These are phyloP conservation scores for Smittia sp. DNA, from an alignment of 2,888 invertebrate species.

Conservation along the genomic window DNA sequence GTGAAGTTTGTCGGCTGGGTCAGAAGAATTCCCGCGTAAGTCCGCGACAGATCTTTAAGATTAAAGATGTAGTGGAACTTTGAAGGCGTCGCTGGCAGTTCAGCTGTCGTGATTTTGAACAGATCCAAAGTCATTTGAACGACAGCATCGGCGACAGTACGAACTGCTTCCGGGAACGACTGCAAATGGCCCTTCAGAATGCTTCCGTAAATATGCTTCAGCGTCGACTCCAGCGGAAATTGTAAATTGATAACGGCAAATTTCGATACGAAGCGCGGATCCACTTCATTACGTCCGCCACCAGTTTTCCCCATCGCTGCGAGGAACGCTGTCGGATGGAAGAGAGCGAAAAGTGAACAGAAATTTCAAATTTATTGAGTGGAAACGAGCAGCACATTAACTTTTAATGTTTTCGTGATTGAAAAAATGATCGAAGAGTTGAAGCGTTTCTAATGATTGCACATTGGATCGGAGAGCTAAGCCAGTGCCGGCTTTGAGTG, in stretches of 20 bases:
- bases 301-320: constrained; percentile 86
- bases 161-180: constrained; percentile 66
- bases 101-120: constrained; percentile 73
- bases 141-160: constrained; percentile 63
- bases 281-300: constrained; percentile 86
- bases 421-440: not conserved
- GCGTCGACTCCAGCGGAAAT: constrained; percentile 74
- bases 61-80: constrained; percentile 96
- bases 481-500: too few relatives aligned
- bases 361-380: constrained; percentile 15
- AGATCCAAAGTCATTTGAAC: constrained; percentile 77
- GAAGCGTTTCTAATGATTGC: constrained; percentile 4
- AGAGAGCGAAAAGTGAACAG: not conserved
- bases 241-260: constrained; percentile 84
- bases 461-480: too few relatives aligned
- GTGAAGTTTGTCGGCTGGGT: constrained; percentile 70
- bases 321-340: constrained; percentile 59
- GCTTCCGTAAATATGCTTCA: constrained; percentile 77
- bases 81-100: constrained; percentile 85
- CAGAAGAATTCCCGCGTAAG: constrained; percentile 76
- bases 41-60: constrained; percentile 82
- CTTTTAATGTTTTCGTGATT: too few relatives aligned
- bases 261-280: constrained; percentile 87
- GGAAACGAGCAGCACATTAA: not conserved
- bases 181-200: constrained; percentile 76